Base-by-base conservation (phyloP, 2,888 invertebrate species). In the Scaptomyza parva region DNA sequence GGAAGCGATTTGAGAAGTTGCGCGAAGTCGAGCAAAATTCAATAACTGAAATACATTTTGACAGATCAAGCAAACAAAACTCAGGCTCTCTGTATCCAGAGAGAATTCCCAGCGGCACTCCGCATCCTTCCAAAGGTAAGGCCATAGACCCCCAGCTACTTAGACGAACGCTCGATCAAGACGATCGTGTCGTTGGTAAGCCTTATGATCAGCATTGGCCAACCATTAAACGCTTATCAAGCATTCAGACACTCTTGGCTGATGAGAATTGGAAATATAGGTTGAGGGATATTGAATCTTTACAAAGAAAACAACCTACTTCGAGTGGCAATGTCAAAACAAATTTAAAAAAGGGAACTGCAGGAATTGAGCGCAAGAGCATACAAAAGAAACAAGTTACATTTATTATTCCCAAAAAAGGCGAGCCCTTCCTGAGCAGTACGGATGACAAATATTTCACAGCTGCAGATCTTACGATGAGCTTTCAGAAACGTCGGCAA, bases 1-100 rank as follows among this genome's bases (percentile, higher is more conserved):
- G 30, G 20, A 52, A 57, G 12, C 74, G 86, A 0, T 63, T 80
- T 1, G 20, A 45, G 6, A 43, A 61, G 22, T 17, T 20, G 18
- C 26, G 17, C 1, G n/a, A 4, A 4, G 26, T 11, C 9, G 17
- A 17, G 4, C 3, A 2, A 3, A 14, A 33, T 17, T 4, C 2
- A 0, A 2, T 1, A 0, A 2, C 5, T 14, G 17, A 37, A 17
- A 17, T 37, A 37, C 8, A 9, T 1, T 37, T 37, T 17, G 37
- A 37, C 9, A 37, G 8, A 17, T 17, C 17, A 9, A 37, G 37
- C 37, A 37, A 37, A 9, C 2, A 1, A 1, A 1, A 35, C 3
- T 6, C 9, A 11, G 4, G 6, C 12, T 9, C n/a, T 1, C 1
- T 12, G 5, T 3, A 17, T 24, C n/a, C 39, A 8, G 17, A 22